These are phyloP conservation scores for Craterocephalus amniculus DNA, from an alignment of 2,797 vertebrate species.

Conservation along the genomic window DNA sequence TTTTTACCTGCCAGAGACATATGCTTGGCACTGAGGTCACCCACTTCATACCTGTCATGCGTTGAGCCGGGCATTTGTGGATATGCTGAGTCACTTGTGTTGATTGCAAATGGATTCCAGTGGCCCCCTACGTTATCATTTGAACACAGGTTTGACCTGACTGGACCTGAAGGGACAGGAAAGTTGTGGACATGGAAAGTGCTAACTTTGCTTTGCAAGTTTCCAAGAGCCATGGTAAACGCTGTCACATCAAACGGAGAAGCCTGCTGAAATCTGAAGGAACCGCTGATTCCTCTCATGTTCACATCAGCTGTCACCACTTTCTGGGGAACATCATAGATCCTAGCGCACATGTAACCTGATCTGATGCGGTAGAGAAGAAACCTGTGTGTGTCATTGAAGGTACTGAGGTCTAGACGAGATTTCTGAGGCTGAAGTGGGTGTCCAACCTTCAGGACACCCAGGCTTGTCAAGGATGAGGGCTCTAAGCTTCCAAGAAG, in stretches of 20 bases:
- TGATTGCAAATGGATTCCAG: constrained; percentile 82
- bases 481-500: constrained; percentile 54
- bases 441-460: constrained; percentile 72
- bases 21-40: constrained; percentile 84
- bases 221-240: constrained; percentile 73
- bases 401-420: constrained; percentile 58
- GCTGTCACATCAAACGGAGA: constrained; percentile 83
- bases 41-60: constrained; percentile 82
- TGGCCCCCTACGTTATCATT: constrained; percentile 82
- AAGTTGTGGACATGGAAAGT: constrained; percentile 83
- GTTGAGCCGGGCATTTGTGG: constrained; percentile 72
- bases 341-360: constrained; percentile 70
- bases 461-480: constrained; percentile 58
- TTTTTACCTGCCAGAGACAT: constrained; percentile 58
- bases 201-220: constrained; percentile 65
- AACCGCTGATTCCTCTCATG: constrained; percentile 82
- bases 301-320: constrained; percentile 72
- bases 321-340: constrained; percentile 71
- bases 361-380: constrained; percentile 63
- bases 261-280: constrained; percentile 77
- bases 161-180: constrained; percentile 77
- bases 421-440: constrained; percentile 70
- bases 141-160: constrained; percentile 70
- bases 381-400: constrained; percentile 46
- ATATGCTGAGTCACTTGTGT: constrained; percentile 58